These are phyloP conservation scores for Lethenteron camtschaticum DNA, from an alignment of 2,113 vertebrate genomes.

Conservation along the genomic window DNA sequence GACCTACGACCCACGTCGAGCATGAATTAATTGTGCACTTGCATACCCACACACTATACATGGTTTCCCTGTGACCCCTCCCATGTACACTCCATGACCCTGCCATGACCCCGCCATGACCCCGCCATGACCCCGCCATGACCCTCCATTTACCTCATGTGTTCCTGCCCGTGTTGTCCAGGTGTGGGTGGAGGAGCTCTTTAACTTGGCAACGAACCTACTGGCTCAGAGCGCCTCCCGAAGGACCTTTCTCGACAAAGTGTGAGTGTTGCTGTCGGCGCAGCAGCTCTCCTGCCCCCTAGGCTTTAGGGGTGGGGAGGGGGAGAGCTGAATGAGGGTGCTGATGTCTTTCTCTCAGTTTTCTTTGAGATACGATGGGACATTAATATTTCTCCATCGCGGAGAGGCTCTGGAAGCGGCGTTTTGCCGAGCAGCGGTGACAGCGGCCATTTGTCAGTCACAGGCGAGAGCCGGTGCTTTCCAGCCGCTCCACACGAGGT, in stretches of 20 bases:
- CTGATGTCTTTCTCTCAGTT: background rate
- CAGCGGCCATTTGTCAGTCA: too few relatives aligned
- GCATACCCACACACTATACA: too few relatives aligned
- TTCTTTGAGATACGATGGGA: background rate
- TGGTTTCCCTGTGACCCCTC: too few relatives aligned
- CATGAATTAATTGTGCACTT: too few relatives aligned
- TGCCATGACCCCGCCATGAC: too few relatives aligned
- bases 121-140: too few relatives aligned
- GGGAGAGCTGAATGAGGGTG: background rate
- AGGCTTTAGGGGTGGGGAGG: background rate
- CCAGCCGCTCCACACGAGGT: too few relatives aligned
- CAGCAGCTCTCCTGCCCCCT: background rate
- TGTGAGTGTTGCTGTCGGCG: constrained; percentile 33
- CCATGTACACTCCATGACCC: too few relatives aligned
- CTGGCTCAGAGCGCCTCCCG: constrained; percentile 88
- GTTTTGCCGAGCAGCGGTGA: too few relatives aligned
- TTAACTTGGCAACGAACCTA: constrained; percentile 73
- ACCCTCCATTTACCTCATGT: too few relatives aligned
- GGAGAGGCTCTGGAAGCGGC: background rate
- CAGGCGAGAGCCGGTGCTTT: too few relatives aligned
- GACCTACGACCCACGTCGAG: too few relatives aligned
- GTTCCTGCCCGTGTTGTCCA: constrained; percentile 13
- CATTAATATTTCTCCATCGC: background rate
- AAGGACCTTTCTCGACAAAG: constrained; percentile 76
- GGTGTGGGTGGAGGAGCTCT: constrained; percentile 91